Evolutionary conservation across 2,797 vertebrate genomes (phyloP).

Genomic region (Coilia nasus): DNA sequence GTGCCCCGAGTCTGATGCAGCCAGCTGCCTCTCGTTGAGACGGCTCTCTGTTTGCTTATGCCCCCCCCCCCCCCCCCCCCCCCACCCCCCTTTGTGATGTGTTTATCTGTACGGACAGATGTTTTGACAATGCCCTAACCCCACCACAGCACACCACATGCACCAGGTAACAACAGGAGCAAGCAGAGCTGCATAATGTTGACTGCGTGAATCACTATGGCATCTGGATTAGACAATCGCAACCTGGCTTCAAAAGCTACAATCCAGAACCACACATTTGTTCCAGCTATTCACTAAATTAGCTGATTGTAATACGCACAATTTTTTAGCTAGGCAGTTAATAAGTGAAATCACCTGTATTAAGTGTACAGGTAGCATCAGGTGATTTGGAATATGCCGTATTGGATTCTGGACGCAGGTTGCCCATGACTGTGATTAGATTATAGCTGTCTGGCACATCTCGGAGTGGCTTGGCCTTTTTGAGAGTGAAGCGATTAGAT

Average conservation of each 20-base stretch:
- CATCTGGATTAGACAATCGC: not conserved
- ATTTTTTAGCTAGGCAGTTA: too few relatives aligned
- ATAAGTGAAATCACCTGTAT: too few relatives aligned
- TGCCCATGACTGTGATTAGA: not conserved
- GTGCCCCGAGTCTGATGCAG: not conserved
- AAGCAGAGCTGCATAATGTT: not conserved
- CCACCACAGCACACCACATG: too few relatives aligned
- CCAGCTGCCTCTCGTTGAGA: not conserved
- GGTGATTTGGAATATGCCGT: too few relatives aligned
- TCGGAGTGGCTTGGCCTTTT: not conserved
- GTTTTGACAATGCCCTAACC: not conserved
- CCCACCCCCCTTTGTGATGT: not conserved
- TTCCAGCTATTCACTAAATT: too few relatives aligned
- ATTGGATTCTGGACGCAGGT: too few relatives aligned
- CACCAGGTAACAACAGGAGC: not conserved
- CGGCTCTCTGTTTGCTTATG: not conserved
- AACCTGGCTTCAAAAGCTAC: too few relatives aligned
- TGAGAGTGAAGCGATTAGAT: not conserved
- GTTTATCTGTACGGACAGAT: slow-evolving; percentile 19
- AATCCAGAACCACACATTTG: too few relatives aligned
- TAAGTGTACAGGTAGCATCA: too few relatives aligned
- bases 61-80: too few relatives aligned
- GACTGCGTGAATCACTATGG: not conserved
- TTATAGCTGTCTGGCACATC: not conserved
- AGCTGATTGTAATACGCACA: too few relatives aligned